Conservation (phyloP, 64 coral and sea anemone species). For the Montipora foliosa region DNA sequence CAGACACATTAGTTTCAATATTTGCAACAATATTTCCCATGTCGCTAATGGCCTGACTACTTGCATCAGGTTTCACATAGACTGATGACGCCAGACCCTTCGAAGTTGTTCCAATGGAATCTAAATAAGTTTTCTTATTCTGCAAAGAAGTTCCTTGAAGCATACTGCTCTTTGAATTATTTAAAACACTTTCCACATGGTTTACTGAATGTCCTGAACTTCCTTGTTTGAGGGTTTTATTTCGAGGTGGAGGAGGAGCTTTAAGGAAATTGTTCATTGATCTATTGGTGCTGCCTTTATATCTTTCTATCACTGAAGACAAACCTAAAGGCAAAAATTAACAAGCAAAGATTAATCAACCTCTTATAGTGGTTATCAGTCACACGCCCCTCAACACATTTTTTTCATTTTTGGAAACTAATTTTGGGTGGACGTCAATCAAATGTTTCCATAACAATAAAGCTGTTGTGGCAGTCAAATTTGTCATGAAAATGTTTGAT, state of each 20-base stretch:
- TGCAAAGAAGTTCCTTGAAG: conserved; percentile 42
- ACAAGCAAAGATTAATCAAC: background rate
- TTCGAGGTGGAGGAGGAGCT: conserved; percentile 88
- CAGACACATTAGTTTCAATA: conserved; percentile 89
- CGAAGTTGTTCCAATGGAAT: conserved; percentile 44
- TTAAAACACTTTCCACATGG: conserved; percentile 61
- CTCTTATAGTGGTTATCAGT: too few relatives aligned
- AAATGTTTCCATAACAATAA: too few relatives aligned
- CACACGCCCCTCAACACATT: too few relatives aligned
- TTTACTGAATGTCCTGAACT: conserved; percentile 39
- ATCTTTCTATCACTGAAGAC: conserved; percentile 69
- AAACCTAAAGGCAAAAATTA: conserved; percentile 26
- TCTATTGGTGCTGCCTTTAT: conserved; percentile 49
- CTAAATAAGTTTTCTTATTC: conserved; percentile 58
- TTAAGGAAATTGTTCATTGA: conserved; percentile 92
- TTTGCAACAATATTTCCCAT: conserved; percentile 95
- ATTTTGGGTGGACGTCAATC: too few relatives aligned
- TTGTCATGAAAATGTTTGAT: too few relatives aligned
- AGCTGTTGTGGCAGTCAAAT: too few relatives aligned
- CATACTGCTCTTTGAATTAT: conserved; percentile 38
- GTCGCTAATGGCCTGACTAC: conserved; percentile 92
- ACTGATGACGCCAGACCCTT: background rate
- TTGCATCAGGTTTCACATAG: conserved; percentile 76
- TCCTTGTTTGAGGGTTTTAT: conserved; percentile 77
- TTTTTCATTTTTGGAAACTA: too few relatives aligned